A percentile compares a stretch with the other conserved stretches of the same genome.
phyloP scores from a whole-genome alignment of 1,140 invertebrate genomes.

The Calycopis cecrops region DNA sequence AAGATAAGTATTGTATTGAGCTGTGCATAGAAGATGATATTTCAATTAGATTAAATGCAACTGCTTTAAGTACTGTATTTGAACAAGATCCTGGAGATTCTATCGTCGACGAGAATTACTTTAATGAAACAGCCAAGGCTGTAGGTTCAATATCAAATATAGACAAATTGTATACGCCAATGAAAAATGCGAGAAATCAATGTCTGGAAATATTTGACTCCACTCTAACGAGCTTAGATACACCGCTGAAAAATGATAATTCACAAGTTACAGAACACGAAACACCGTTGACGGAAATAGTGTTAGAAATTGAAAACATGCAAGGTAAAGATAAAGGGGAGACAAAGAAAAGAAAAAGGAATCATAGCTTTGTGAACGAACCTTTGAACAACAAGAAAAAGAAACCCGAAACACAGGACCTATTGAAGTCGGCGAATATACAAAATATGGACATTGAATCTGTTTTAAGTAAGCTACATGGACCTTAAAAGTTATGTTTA shows the following conservation, averaged over 20 bases:
- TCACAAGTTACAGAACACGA: conserved; percentile 32
- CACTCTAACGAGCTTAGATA: conserved; percentile 60
- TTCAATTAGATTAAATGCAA: conserved; percentile 51
- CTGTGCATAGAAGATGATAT: conserved; percentile 58
- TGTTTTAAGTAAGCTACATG: conserved; percentile 61
- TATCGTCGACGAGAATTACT: conserved; percentile 19
- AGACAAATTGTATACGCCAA: conserved; percentile 52
- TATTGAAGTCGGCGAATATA: conserved; percentile 55
- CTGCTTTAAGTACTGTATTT: conserved; percentile 34
- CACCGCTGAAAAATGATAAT: conserved; percentile 48
- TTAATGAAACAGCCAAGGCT: conserved; percentile 43
- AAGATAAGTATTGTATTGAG: conserved; percentile 62
- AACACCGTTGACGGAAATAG: conserved; percentile 38
- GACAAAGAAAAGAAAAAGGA: conserved; percentile 51
- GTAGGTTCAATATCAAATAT: conserved; percentile 47
- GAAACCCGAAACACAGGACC: conserved; percentile 48
- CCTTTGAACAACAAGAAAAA: conserved; percentile 39
- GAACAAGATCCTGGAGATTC: conserved; percentile 32
- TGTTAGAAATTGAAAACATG: conserved; percentile 50
- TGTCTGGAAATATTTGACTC: conserved; percentile 63
- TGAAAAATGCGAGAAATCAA: conserved; percentile 45
- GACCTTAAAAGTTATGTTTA: conserved; percentile 36
- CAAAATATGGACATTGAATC: conserved; percentile 69
- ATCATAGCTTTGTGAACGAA: conserved; percentile 42
- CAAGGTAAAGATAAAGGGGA: conserved; percentile 47